Percentiles rank a stretch among this genome's conserved stretches.
Evolutionary conservation across 2,113 vertebrate genomes (phyloP).

Genomic region (Mirza zaza): DNA sequence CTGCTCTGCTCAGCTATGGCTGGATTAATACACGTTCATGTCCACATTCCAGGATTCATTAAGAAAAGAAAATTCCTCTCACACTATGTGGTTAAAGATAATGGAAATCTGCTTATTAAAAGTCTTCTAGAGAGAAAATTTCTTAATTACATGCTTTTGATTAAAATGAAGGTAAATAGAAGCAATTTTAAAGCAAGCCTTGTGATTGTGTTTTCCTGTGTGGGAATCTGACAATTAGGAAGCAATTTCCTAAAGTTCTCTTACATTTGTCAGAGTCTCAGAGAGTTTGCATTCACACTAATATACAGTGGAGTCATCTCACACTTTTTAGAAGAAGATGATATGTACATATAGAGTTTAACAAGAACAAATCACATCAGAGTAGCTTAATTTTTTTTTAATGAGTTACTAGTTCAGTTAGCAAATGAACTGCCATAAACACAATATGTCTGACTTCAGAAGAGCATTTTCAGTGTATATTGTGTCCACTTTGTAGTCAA

Average conservation of each 20-base stretch:
- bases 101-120: slow-evolving; percentile 68
- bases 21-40: slow-evolving; percentile 25
- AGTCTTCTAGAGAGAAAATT: slow-evolving; percentile 52
- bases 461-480: background rate
- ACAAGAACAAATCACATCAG: background rate
- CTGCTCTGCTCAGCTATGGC: background rate
- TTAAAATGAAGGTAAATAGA: slow-evolving; percentile 62
- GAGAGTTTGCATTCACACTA: slow-evolving; percentile 26
- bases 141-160: slow-evolving; percentile 66
- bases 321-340: slow-evolving; percentile 5
- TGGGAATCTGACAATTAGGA: slow-evolving; percentile 25
- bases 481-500: background rate
- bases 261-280: slow-evolving; percentile 29
- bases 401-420: background rate
- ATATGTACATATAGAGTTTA: background rate
- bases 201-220: slow-evolving; percentile 37
- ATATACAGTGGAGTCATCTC: background rate
- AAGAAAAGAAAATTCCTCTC: slow-evolving; percentile 54
- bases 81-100: slow-evolving; percentile 55
- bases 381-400: background rate
- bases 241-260: slow-evolving; percentile 18
- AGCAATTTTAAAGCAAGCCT: slow-evolving; percentile 28
- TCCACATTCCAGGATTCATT: slow-evolving; percentile 38
- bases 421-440: background rate
- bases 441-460: background rate